Evolutionary conservation across 2,797 vertebrate genomes (phyloP).

Genomic region (Bradypus variegatus): DNA sequence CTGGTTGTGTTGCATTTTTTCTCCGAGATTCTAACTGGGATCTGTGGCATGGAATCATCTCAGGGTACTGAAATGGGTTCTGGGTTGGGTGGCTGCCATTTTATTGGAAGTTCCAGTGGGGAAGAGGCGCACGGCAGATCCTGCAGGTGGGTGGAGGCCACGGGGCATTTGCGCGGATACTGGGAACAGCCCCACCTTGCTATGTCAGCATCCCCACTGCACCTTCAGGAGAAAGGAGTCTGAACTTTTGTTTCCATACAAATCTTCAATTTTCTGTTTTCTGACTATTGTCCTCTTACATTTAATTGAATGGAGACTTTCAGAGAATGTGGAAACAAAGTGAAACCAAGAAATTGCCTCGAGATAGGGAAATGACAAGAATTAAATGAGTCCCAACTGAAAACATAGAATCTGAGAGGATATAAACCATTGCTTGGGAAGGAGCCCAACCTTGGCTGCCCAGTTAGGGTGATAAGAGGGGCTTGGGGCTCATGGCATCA

Average conservation of each 20-base stretch:
- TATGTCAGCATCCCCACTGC: not conserved
- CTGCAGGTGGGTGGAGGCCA: not conserved
- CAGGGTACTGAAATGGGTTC: not conserved
- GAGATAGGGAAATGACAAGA: conserved; percentile 56
- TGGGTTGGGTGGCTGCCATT: not conserved
- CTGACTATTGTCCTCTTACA: not conserved
- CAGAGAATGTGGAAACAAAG: conserved; percentile 1
- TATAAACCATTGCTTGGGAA: conserved; percentile 10
- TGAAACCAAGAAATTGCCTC: not conserved
- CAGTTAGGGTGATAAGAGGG: not conserved
- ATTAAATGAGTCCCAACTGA: conserved; percentile 57
- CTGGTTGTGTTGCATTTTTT: not conserved
- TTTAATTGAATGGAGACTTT: not conserved
- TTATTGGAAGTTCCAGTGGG: not conserved
- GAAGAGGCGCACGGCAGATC: not conserved
- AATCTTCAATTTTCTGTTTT: not conserved
- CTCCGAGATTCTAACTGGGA: too few relatives aligned
- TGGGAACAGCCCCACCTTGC: not conserved
- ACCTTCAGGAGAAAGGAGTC: not conserved
- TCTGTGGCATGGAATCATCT: not conserved
- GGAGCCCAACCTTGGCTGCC: not conserved
- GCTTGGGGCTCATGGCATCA: not conserved
- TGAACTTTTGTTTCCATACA: not conserved
- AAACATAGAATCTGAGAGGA: conserved; percentile 32
- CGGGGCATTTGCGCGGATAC: too few relatives aligned